phyloP scores from a whole-genome alignment of 2,888 invertebrate genomes.

The Orthosia cruda region DNA sequence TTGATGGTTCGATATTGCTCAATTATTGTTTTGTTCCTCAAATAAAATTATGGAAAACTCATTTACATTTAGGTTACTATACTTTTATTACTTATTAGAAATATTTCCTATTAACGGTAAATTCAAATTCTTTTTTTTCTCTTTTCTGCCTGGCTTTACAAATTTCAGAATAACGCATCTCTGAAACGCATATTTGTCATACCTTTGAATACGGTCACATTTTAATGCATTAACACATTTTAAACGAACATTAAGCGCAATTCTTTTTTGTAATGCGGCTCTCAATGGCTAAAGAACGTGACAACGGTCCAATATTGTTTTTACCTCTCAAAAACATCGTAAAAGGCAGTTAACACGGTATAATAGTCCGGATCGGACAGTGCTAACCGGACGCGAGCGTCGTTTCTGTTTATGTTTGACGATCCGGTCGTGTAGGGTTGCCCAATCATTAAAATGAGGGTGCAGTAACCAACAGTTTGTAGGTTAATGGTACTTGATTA shows the following conservation, averaged over 20 bases:
- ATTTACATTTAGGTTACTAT: not conserved
- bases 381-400: constrained; percentile 66
- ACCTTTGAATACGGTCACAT: constrained; percentile 29
- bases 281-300: constrained; percentile 60
- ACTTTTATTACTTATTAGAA: not conserved
- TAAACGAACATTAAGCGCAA: constrained; percentile 46
- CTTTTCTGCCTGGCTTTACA: no score
- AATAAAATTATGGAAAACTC: not conserved
- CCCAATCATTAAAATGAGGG: not conserved
- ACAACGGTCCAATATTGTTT: constrained; percentile 69
- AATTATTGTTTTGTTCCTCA: constrained; percentile 17
- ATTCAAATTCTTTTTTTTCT: no score
- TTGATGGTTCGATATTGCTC: constrained; percentile 25
- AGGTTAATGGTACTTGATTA: not conserved
- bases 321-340: constrained; percentile 67
- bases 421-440: constrained; percentile 58
- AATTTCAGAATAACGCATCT: constrained; percentile 5
- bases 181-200: constrained; percentile 12
- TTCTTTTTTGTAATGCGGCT: constrained; percentile 47
- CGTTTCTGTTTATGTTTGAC: constrained; percentile 75
- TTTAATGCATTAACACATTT: constrained; percentile 39
- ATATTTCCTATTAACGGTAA: no score
- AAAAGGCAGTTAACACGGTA: constrained; percentile 67
- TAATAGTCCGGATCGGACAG: constrained; percentile 70
- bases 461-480: not conserved